These are phyloP conservation scores for Linyphia triangularis DNA, from an alignment of 2,888 invertebrate genomes.

Conservation along the genomic window DNA sequence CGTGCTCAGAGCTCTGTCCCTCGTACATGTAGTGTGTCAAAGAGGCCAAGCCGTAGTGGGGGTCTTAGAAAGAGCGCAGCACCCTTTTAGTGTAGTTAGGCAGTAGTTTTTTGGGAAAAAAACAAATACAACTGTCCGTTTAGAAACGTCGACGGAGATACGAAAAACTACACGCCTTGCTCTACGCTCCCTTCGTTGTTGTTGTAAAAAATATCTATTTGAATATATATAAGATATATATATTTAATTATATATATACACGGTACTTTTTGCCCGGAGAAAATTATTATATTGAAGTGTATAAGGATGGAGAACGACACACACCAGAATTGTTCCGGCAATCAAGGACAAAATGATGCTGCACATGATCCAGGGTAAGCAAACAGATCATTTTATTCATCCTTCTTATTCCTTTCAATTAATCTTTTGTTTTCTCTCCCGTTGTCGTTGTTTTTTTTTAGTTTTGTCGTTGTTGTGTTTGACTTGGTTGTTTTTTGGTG, in stretches of 20 bases:
- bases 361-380: slow-evolving; percentile 73
- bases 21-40: slow-evolving; percentile 73
- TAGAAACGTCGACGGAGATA: slow-evolving; percentile 25
- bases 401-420: background rate
- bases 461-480: background rate
- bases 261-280: slow-evolving; percentile 22
- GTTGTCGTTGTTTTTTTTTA: background rate
- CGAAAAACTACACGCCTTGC: slow-evolving; percentile 2
- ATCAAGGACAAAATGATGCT: slow-evolving; percentile 70
- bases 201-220: slow-evolving; percentile 46
- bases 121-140: slow-evolving; percentile 39
- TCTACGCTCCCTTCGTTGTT: slow-evolving; percentile 34
- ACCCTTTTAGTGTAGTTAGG: slow-evolving; percentile 74
- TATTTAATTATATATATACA: slow-evolving; percentile 63
- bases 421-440: slow-evolving; percentile 1
- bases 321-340: slow-evolving; percentile 71
- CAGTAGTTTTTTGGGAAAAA: slow-evolving; percentile 67
- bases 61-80: slow-evolving; percentile 56
- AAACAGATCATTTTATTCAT: slow-evolving; percentile 13
- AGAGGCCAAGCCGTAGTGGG: slow-evolving; percentile 61
- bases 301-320: slow-evolving; percentile 69
- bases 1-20: slow-evolving; percentile 45
- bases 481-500: background rate
- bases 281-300: slow-evolving; percentile 21
- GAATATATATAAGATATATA: slow-evolving; percentile 65